phyloP scores from a whole-genome alignment of 1,140 invertebrate species.

The Leptinotarsa undecemlineata region DNA sequence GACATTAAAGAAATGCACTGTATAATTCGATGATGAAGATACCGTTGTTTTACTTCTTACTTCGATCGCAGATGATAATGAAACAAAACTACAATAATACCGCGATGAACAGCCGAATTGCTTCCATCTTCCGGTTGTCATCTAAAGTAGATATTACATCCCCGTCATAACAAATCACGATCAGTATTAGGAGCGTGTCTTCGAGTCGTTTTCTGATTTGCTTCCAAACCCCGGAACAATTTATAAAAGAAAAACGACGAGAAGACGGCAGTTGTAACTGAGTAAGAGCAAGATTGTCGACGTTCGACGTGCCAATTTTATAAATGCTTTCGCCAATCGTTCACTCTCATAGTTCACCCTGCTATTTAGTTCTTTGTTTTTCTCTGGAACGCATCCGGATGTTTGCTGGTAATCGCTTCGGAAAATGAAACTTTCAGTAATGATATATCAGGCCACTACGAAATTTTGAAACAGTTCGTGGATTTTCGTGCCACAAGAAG shows the following conservation, averaged over 20 bases:
- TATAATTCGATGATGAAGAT: too few relatives aligned
- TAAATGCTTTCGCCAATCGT: neutral
- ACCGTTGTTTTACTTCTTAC: too few relatives aligned
- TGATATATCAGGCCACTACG: neutral
- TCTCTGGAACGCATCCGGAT: slow-evolving; percentile 3
- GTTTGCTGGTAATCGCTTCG: neutral
- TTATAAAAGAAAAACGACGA: neutral
- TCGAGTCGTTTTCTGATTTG: neutral
- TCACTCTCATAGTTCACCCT: neutral
- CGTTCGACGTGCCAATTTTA: slow-evolving; percentile 2
- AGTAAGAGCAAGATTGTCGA: slow-evolving; percentile 3
- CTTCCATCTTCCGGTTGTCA: too few relatives aligned
- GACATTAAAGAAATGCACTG: too few relatives aligned
- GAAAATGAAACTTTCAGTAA: neutral
- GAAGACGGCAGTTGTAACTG: neutral
- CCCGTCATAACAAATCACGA: neutral
- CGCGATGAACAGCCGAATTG: too few relatives aligned
- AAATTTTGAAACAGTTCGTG: too few relatives aligned
- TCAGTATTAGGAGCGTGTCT: neutral
- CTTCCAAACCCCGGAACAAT: neutral
- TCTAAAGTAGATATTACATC: neutral
- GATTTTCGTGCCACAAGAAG: too few relatives aligned
- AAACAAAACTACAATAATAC: too few relatives aligned
- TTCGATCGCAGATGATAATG: too few relatives aligned
- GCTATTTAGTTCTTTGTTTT: neutral